Evolutionary conservation across 1,140 invertebrate species (phyloP).

Genomic region (Drosophila ercepeae): DNA sequence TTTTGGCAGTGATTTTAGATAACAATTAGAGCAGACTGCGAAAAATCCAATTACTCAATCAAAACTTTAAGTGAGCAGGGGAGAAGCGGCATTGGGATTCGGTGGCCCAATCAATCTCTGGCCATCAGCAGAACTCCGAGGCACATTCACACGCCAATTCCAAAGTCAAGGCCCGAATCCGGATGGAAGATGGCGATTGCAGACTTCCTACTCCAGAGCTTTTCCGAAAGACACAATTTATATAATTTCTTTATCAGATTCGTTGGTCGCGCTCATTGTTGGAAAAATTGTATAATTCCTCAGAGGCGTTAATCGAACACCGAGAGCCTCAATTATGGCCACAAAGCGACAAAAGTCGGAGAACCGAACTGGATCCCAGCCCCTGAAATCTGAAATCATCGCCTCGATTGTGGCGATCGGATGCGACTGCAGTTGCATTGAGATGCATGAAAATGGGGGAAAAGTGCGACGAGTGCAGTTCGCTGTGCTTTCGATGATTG

Average conservation of each 20-base stretch:
- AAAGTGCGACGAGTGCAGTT: slow-evolving; percentile 74
- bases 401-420: slow-evolving; percentile 28
- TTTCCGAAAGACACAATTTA: slow-evolving; percentile 68
- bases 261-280: slow-evolving; percentile 48
- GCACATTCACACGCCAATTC: slow-evolving; percentile 58
- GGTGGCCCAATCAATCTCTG: slow-evolving; percentile 55
- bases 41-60: slow-evolving; percentile 60
- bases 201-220: slow-evolving; percentile 66
- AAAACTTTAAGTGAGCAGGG: background rate
- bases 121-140: slow-evolving; percentile 27
- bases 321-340: slow-evolving; percentile 54
- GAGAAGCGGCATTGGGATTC: slow-evolving; percentile 1
- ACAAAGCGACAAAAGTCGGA: slow-evolving; percentile 58
- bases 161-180: slow-evolving; percentile 22
- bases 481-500: slow-evolving; percentile 70
- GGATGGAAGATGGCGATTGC: slow-evolving; percentile 56
- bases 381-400: slow-evolving; percentile 5
- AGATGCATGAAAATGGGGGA: slow-evolving; percentile 59
- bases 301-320: slow-evolving; percentile 55
- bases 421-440: slow-evolving; percentile 45
- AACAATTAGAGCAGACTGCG: slow-evolving; percentile 66
- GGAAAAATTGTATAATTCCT: slow-evolving; percentile 70
- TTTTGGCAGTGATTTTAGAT: slow-evolving; percentile 66
- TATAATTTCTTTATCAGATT: slow-evolving; percentile 77
- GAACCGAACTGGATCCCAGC: slow-evolving; percentile 16